Conservation (phyloP, 2,113 vertebrate genomes). For the Macquaria ambigua region DNA sequence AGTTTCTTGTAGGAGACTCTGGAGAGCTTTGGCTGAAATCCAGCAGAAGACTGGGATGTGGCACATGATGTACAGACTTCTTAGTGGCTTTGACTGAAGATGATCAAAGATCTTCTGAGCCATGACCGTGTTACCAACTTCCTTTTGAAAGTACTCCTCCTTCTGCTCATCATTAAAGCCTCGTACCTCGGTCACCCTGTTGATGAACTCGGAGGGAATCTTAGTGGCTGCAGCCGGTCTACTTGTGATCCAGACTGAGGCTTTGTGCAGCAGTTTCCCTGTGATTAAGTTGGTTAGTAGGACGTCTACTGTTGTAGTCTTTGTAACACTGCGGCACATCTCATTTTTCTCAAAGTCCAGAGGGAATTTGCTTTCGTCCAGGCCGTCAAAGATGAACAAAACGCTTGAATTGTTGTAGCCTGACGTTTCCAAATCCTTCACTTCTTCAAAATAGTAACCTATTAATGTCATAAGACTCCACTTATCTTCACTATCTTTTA, state of each 20-base stretch:
- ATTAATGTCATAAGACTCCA: background rate
- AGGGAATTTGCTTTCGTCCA: constrained; percentile 29
- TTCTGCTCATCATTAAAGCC: constrained; percentile 49
- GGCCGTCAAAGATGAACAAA: constrained; percentile 39
- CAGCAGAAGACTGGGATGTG: constrained; percentile 47
- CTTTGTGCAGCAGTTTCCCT: constrained; percentile 27
- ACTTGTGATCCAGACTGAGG: constrained; percentile 38
- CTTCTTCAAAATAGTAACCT: background rate
- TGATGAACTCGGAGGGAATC: constrained; percentile 8
- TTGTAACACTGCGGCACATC: background rate
- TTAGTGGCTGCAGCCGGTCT: constrained; percentile 34
- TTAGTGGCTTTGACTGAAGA: constrained; percentile 13
- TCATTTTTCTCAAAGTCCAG: background rate
- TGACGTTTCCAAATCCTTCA: background rate
- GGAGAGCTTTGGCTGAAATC: constrained; percentile 21
- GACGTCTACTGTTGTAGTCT: background rate
- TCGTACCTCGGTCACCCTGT: constrained; percentile 44
- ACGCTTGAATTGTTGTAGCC: background rate
- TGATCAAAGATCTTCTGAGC: constrained; percentile 16
- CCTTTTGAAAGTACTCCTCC: constrained; percentile 35
- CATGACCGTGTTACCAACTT: background rate
- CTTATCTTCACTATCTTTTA: background rate
- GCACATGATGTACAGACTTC: constrained; percentile 50
- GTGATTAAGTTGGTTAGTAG: constrained; percentile 31
- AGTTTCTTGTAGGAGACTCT: background rate